phyloP scores from a whole-genome alignment of 2,797 vertebrate genomes.

The Diplodus puntazzo region DNA sequence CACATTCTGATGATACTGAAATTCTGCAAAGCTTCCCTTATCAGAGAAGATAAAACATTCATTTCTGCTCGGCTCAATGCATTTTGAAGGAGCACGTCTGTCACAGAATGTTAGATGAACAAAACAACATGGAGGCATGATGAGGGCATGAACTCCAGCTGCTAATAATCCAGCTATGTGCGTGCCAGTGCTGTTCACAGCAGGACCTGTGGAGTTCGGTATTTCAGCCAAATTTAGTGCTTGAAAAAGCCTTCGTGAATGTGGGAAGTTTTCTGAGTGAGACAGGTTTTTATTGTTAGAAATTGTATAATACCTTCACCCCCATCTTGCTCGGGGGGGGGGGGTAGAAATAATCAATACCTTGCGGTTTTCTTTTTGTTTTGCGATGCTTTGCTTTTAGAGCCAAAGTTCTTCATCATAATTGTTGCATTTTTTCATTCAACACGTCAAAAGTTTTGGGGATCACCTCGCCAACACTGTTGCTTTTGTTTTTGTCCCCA shows the following conservation, averaged over 20 bases:
- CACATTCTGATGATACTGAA: too few species aligned
- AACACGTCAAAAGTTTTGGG: conserved; percentile 25
- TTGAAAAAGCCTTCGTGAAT: background rate
- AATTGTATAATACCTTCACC: conserved; percentile 8
- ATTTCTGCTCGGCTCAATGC: conserved; percentile 5
- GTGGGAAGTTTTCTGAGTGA: conserved; percentile 19
- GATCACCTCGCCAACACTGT: conserved; percentile 39
- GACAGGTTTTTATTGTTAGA: conserved; percentile 15
- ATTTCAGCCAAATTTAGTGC: conserved; percentile 26
- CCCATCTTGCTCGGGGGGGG: background rate
- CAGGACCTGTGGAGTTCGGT: background rate
- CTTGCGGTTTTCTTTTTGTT: background rate
- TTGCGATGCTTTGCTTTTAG: background rate
- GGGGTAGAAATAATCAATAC: background rate
- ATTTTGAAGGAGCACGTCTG: conserved; percentile 4
- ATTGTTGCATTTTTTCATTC: conserved; percentile 13
- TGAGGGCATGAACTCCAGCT: conserved; percentile 39
- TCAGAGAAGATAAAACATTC: background rate
- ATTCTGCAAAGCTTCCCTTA: background rate
- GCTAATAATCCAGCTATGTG: conserved; percentile 45
- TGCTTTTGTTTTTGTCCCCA: conserved; percentile 48
- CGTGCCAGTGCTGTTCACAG: conserved; percentile 17
- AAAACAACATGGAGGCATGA: conserved; percentile 10
- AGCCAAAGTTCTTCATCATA: background rate
- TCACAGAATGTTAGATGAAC: conserved; percentile 7